Percentiles rank a stretch among this genome's conserved stretches.
These are phyloP conservation scores for Ceraclea dissimilis DNA, from an alignment of 2,888 invertebrate genomes.

Conservation along the genomic window DNA sequence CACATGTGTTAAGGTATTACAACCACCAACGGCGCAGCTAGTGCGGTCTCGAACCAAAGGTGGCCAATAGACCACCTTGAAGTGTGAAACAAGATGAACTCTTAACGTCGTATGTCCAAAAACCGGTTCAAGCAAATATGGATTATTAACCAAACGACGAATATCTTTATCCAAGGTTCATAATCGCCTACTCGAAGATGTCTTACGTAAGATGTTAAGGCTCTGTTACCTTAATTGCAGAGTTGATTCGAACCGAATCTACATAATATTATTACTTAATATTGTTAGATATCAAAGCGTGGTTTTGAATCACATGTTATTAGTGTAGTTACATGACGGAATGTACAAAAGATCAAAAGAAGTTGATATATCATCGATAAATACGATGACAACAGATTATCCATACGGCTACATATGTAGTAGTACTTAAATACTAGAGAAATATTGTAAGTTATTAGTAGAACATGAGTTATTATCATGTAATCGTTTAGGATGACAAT, in stretches of 20 bases:
- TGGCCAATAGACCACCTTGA: constrained; percentile 18
- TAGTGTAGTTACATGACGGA: no score
- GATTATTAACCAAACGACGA: neutral
- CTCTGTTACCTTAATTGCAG: constrained; percentile 9
- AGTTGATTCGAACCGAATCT: constrained; percentile 16
- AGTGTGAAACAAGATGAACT: constrained; percentile 11
- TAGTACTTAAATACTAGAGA: no score
- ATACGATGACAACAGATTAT: no score
- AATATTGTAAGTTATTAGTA: no score
- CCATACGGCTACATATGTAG: no score
- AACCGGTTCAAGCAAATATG: constrained; percentile 1
- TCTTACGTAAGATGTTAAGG: neutral
- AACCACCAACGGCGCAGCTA: constrained; percentile 8
- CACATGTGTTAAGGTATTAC: constrained; percentile 10
- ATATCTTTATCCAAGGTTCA: neutral
- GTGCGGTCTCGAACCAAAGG: constrained; percentile 17
- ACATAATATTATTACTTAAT: constrained; percentile 4
- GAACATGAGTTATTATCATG: no score
- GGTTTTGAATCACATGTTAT: constrained; percentile 1
- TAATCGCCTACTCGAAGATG: neutral
- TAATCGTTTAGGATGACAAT: no score
- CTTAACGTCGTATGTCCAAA: neutral
- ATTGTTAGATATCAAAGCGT: constrained; percentile 1
- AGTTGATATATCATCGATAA: no score
- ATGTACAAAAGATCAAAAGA: no score